Base-by-base conservation (phyloP, 2,113 vertebrate genomes). In the Hippocampus zosterae region DNA sequence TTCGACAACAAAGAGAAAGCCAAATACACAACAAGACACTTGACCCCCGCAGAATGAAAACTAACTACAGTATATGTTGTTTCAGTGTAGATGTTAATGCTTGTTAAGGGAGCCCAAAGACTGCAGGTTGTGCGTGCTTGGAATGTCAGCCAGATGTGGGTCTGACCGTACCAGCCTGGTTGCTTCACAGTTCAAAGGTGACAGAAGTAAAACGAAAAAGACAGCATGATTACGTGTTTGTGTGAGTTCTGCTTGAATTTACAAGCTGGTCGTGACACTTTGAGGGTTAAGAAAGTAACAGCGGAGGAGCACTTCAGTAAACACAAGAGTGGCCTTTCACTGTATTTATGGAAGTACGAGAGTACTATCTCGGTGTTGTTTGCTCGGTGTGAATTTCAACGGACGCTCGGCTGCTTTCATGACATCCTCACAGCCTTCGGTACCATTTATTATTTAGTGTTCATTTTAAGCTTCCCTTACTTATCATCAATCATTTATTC, bases 401-500 rank as follows among this genome's bases (percentile, higher is more conserved):
- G 67, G 74, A 80, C 69, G 63, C 69, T 84, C 75, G 84, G 62
- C 69, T 70, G 15, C 37, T 50, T 60, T 76, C 70, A 78, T 78
- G 74, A 80, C 77, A 80, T 27, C 29, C 72, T 82, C 69, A 68
- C 69, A 62, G 73, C 61, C 68, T 67, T 70, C 81, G 84, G 81
- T 70, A 73, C 3, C 61, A 85, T 88, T 69, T 84, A 90, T 88
- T 81, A 88, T 87, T 85, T 67, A 85, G 37, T 69, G 16, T 80
- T 88, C 77, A 80, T 86, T 84, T 82, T 69, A 25, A 84, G 73
- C 59, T 59, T 81, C 65, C 72, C 69, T 67, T 83, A 80, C 78
- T 75, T 80, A 79, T 81, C 80, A 84, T 88, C 72, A 82, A 83
- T 85, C 78, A 83, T 87, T 80, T 73, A 81, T 18, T 71, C 77